Percentiles rank a stretch among this genome's conserved stretches.
These are phyloP conservation scores for Glaucomys volans DNA, from an alignment of 2,113 vertebrate species.

Conservation along the genomic window DNA sequence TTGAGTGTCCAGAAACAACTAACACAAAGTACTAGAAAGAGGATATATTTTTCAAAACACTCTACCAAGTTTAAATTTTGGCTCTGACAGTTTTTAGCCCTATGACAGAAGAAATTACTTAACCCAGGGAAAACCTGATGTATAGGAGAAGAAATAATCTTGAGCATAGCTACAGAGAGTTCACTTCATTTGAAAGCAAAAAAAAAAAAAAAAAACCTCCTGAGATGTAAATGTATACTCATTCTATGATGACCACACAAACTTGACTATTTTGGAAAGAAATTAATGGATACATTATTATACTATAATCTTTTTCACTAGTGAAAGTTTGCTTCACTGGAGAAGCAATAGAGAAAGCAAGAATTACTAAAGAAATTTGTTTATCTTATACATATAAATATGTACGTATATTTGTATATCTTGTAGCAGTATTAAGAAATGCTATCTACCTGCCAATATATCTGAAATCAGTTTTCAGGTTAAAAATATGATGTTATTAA, in stretches of 20 bases:
- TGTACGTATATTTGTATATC: not conserved
- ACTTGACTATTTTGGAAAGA: not conserved
- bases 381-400: not conserved
- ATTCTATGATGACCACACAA: not conserved
- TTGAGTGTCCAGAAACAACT: not conserved
- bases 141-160: not conserved
- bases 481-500: not conserved
- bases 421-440: not conserved
- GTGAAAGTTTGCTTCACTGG: not conserved
- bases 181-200: not conserved
- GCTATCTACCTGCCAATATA: not conserved
- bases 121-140: not conserved
- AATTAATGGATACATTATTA: not conserved
- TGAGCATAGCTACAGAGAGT: not conserved
- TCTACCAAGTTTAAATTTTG: not conserved
- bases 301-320: not conserved
- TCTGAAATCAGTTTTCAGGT: not conserved
- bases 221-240: not conserved
- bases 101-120: not conserved
- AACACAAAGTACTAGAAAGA: not conserved
- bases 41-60: not conserved
- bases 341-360: not conserved
- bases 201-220: not conserved
- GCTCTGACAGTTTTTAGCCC: not conserved
- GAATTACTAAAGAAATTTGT: not conserved